Evolutionary conservation across 2,113 vertebrate species (phyloP), one percentile per base, ranked within the genome.

Genomic region (Galemys pyrenaicus): DNA sequence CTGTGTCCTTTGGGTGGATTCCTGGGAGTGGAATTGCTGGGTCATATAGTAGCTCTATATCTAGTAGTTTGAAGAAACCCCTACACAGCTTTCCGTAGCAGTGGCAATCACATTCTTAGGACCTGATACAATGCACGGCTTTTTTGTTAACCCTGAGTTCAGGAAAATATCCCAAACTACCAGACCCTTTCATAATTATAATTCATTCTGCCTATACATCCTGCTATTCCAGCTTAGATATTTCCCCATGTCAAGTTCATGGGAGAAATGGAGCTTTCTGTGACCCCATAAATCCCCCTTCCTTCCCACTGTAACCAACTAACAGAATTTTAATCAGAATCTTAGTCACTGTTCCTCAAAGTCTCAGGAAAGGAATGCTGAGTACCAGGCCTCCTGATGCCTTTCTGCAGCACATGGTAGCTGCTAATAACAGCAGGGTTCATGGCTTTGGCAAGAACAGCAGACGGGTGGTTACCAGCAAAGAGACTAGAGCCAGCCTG

Each of bases 361-460:
- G 94, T 93, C 96, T 97, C 89, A 68, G 79, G 78, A 60, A 85
- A 80, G 78, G 73, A 75, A 85, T 84, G 92, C 80, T 95, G 78
- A 95, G 87, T 95, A 56, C 95, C 90, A 88, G 44, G 87, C 96
- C 75, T 58, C 67, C 49, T 58, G 92, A 44, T 44, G 10, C 19
- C 28, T 96, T 96, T 80, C 94, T 68, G 94, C 71, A 95, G 77
- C 60, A 94, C 49, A 51, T 26, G 0, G 92, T 58, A 83, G 60
- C 79, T 64, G 67, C 37, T 22, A 37, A 79, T 96, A 94, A 82
- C 85, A 58, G 37, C 65, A 71, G 83, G 78, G 71, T 96, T 95
- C 81, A 46, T 94, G 56, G 92, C 51, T 87, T 32, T 79, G 60
- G 96, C 96, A 97, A 67, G 65, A 97, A 12, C 68, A 87, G 77